A percentile compares a stretch with the other conserved stretches of the same genome.
phyloP scores from a whole-genome alignment of 2,888 invertebrate genomes.

The Anoplius nigerrimus region DNA sequence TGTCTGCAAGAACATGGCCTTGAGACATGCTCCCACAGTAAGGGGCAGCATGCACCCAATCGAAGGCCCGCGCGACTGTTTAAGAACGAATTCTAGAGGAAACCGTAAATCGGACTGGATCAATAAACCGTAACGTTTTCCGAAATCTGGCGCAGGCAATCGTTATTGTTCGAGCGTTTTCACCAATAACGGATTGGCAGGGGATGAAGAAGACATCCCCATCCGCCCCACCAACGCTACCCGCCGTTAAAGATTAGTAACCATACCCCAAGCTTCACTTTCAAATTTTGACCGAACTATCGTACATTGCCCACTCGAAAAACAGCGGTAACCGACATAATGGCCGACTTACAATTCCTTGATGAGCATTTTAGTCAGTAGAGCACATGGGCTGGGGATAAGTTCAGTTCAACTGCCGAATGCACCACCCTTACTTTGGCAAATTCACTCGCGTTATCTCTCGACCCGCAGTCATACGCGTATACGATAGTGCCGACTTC shows the following conservation, averaged over 20 bases:
- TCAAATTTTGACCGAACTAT: constrained; percentile 34
- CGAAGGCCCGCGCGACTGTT: background rate
- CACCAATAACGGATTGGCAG: constrained; percentile 30
- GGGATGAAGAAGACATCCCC: constrained; percentile 53
- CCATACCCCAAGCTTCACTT: constrained; percentile 45
- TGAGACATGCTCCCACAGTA: constrained; percentile 36
- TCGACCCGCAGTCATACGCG: constrained; percentile 53
- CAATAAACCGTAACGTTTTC: constrained; percentile 4
- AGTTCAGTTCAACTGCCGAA: constrained; percentile 38
- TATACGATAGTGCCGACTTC: constrained; percentile 38
- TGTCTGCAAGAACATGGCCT: constrained; percentile 37
- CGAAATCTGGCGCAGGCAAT: background rate
- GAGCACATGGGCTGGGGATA: constrained; percentile 64
- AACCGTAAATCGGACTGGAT: background rate
- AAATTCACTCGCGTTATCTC: constrained; percentile 57
- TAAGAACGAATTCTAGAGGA: constrained; percentile 4
- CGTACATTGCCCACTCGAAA: background rate
- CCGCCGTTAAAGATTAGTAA: constrained; percentile 60
- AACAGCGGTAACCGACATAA: constrained; percentile 16
- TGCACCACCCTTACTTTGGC: constrained; percentile 53
- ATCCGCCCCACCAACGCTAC: constrained; percentile 41
- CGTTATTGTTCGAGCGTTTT: background rate
- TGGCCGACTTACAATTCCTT: constrained; percentile 71
- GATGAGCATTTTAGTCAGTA: constrained; percentile 70
- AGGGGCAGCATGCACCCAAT: constrained; percentile 7